Percentiles rank a stretch among this genome's conserved stretches.
These are phyloP conservation scores for Artemia sinica DNA, from an alignment of 2,888 invertebrate species.

Conservation along the genomic window DNA sequence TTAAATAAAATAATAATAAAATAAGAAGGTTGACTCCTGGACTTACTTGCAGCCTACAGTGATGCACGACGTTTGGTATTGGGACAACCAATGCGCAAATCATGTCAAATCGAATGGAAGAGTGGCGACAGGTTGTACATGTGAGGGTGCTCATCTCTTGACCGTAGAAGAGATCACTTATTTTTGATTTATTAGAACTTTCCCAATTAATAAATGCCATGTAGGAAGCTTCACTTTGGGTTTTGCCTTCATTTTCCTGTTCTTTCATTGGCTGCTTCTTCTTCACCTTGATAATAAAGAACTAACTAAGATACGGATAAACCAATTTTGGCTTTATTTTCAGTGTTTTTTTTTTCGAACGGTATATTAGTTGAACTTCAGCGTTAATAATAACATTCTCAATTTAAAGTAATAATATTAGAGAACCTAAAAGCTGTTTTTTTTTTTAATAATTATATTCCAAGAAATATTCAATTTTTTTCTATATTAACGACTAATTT, in stretches of 20 bases:
- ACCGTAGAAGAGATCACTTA: constrained; percentile 64
- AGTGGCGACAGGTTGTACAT: constrained; percentile 52
- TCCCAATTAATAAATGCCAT: constrained; percentile 55
- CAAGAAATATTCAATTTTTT: too few relatives aligned
- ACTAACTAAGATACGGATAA: neutral
- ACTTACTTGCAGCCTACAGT: constrained; percentile 46
- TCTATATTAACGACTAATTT: too few relatives aligned
- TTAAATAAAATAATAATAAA: too few relatives aligned
- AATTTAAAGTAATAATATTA: too few relatives aligned
- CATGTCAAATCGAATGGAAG: constrained; percentile 66
- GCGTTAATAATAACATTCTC: too few relatives aligned
- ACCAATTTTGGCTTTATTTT: too few relatives aligned
- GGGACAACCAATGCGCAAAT: constrained; percentile 71
- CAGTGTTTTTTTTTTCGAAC: too few relatives aligned
- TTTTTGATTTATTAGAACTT: constrained; percentile 48
- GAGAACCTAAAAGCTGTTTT: too few relatives aligned
- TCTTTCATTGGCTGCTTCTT: constrained; percentile 28
- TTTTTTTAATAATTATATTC: too few relatives aligned
- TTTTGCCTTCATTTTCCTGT: constrained; percentile 28
- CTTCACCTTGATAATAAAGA: constrained; percentile 22
- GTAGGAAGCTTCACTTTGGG: constrained; percentile 32
- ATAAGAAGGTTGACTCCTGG: too few relatives aligned
- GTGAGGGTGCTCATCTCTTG: constrained; percentile 63
- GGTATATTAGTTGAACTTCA: too few relatives aligned
- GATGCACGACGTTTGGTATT: constrained; percentile 42